Conservation (phyloP, 2,797 vertebrate genomes). For the Leptatherina wallacei region DNA sequence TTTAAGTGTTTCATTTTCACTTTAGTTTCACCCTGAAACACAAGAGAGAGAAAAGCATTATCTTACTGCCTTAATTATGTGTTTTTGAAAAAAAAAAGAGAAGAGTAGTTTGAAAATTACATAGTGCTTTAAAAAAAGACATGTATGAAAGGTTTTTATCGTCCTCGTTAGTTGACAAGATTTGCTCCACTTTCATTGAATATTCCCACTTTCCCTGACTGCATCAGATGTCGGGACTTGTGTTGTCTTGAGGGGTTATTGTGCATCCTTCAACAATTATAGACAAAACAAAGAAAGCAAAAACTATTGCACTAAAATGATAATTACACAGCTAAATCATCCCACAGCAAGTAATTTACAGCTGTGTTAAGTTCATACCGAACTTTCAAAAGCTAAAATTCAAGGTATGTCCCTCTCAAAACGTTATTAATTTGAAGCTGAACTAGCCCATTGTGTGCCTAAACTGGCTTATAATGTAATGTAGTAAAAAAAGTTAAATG, state of each 20-base stretch:
- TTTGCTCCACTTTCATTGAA: neutral
- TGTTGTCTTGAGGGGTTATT: neutral
- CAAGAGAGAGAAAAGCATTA: slow-evolving; percentile 23
- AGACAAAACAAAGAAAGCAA: neutral
- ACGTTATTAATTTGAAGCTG: no score
- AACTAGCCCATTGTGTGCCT: no score
- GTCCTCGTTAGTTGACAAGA: neutral
- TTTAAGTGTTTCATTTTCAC: slow-evolving; percentile 60
- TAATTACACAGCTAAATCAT: neutral
- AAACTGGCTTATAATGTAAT: neutral
- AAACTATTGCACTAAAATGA: neutral
- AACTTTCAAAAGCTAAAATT: neutral
- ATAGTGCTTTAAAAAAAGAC: neutral
- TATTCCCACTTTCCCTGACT: neutral
- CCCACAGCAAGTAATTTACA: no score
- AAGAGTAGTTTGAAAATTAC: no score
- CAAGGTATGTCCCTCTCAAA: no score
- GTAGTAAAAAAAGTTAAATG: neutral
- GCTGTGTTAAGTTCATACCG: neutral
- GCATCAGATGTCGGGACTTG: neutral
- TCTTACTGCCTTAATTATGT: neutral
- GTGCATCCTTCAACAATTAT: neutral
- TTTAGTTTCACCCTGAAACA: slow-evolving; percentile 55
- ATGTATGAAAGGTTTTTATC: neutral
- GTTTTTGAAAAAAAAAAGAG: neutral